Percentiles rank a stretch among this genome's conserved stretches.
Conservation (phyloP, 1,140 invertebrate genomes). For the Lucilia cuprina region DNA sequence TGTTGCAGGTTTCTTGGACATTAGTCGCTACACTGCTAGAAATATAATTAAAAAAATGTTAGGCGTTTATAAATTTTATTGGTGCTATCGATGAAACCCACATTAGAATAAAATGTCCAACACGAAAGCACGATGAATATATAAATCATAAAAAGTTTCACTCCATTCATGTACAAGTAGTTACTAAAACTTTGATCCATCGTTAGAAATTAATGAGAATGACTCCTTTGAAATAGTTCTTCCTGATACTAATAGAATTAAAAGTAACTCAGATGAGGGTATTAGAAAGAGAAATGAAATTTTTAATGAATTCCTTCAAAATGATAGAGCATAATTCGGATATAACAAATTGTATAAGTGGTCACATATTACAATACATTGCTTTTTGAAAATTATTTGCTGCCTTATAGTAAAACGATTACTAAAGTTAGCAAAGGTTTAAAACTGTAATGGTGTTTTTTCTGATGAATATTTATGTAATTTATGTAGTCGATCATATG, state of each 20-base stretch:
- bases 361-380: no score
- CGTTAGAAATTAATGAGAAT: not conserved
- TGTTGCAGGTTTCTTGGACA: not conserved
- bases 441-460: no score
- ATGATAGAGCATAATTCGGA: no score
- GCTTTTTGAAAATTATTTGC: no score
- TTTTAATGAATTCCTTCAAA: not conserved
- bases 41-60: slow-evolving; percentile 6
- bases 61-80: slow-evolving; percentile 13
- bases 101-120: slow-evolving; percentile 31
- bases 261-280: not conserved
- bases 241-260: not conserved
- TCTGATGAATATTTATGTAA: no score
- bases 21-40: not conserved
- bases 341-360: no score
- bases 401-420: no score
- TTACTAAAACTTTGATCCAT: not conserved
- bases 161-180: slow-evolving; percentile 4
- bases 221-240: not conserved
- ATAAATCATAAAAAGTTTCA: slow-evolving; percentile 29
- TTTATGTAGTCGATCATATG: no score
- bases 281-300: not conserved
- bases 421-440: no score
- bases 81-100: slow-evolving; percentile 20
- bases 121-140: slow-evolving; percentile 24